A percentile compares a stretch with the other conserved stretches of the same genome.
Evolutionary conservation across 1,140 invertebrate genomes (phyloP).

Genomic region (Aphaenogaster floridana): DNA sequence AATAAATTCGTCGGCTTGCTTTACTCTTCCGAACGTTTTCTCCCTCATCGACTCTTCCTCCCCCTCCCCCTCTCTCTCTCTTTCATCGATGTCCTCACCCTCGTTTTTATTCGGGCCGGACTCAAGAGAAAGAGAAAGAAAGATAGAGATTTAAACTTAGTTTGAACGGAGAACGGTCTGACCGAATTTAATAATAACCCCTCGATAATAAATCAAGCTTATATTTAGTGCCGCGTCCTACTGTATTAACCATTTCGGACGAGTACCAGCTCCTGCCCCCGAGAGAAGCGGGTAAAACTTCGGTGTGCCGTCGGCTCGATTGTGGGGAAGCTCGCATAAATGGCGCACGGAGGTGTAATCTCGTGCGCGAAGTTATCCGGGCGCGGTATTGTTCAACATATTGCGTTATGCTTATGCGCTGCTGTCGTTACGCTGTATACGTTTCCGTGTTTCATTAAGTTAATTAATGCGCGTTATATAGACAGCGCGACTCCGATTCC

Average conservation of each 20-base stretch:
- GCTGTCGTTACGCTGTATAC: conserved; percentile 49
- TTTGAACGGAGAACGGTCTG: conserved; percentile 80
- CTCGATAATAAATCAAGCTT: conserved; percentile 84
- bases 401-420: conserved; percentile 53
- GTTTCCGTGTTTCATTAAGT: conserved; percentile 60
- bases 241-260: conserved; percentile 53
- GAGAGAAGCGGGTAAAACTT: conserved; percentile 57
- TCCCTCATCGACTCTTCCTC: conserved; percentile 39
- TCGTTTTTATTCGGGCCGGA: conserved; percentile 70
- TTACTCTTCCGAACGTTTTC: conserved; percentile 73
- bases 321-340: conserved; percentile 38
- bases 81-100: conserved; percentile 26
- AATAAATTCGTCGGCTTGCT: conserved; percentile 84
- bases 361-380: conserved; percentile 41
- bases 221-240: conserved; percentile 78
- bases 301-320: conserved; percentile 27
- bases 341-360: conserved; percentile 50
- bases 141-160: conserved; percentile 81
- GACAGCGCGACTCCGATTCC: conserved; percentile 29
- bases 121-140: not conserved
- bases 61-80: not conserved
- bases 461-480: conserved; percentile 54
- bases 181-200: conserved; percentile 85
- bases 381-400: conserved; percentile 58
- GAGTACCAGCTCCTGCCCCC: conserved; percentile 1